Conservation (phyloP, 2,888 invertebrate genomes). For the Drosophila pegasa region DNA sequence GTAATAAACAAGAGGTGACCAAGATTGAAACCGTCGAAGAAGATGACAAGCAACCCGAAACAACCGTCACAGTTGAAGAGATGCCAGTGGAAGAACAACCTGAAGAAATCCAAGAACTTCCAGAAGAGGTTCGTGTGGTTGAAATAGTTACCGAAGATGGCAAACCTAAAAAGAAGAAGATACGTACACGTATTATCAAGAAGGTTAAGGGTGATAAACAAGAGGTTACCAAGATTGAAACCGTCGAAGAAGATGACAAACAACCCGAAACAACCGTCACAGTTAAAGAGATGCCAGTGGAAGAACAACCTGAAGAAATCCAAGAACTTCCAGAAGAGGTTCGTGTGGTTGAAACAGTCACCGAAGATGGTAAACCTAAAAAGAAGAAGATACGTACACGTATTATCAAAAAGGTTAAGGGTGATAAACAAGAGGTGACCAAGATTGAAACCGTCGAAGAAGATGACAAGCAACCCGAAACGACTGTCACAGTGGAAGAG, state of each 20-base stretch:
- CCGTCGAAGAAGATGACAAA: slow-evolving; percentile 9
- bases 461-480: slow-evolving; percentile 3
- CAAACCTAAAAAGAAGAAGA: slow-evolving; percentile 4
- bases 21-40: slow-evolving; percentile 31
- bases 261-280: slow-evolving; percentile 4
- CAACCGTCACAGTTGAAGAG: slow-evolving; percentile 4
- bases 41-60: slow-evolving; percentile 17
- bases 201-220: slow-evolving; percentile 8
- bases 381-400: slow-evolving; percentile 6
- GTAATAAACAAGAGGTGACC: slow-evolving; percentile 28
- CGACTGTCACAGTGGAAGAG: slow-evolving; percentile 2
- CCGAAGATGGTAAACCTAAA: not conserved
- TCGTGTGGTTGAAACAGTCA: not conserved
- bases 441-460: slow-evolving; percentile 10
- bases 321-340: slow-evolving; percentile 1
- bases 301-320: slow-evolving; percentile 1
- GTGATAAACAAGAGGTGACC: slow-evolving; percentile 15
- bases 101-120: not conserved
- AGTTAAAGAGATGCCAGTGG: not conserved
- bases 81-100: not conserved
- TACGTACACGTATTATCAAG: slow-evolving; percentile 6
- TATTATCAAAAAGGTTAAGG: slow-evolving; percentile 6
- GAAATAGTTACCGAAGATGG: not conserved
- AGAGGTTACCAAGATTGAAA: slow-evolving; percentile 17
- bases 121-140: slow-evolving; percentile 1